Evolutionary conservation across 2,797 vertebrate genomes (phyloP), one percentile per base, ranked within the genome.

Genomic region (Agapornis canus): DNA sequence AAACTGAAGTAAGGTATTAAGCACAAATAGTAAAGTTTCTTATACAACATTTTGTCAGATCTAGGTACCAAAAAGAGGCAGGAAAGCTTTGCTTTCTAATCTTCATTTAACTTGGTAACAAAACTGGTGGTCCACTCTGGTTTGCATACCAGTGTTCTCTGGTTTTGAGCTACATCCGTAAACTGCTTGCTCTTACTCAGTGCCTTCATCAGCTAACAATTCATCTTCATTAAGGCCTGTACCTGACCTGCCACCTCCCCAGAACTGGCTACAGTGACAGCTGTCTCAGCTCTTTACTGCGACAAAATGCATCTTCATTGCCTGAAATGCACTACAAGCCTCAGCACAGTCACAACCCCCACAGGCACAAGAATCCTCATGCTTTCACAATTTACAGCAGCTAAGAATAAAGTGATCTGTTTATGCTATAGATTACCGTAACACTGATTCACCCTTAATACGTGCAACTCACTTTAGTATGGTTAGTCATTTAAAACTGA

Each of bases 401-500:
- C 68, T 60, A 66, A 54, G 51, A 90, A 48, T 52, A 83, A 79
- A 90, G 78, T 21, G 42, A 77, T 69, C 63, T 35, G 13, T 69
- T 86, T 65, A 80, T 71, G 82, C 61, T 54, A 79, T 27, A 80
- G 73, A 77, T 81, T 79, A 95, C 37, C 21, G 13, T 90, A 92
- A 86, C 19, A 23, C 18, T 77, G 68, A 79, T 68, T 81, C 86
- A 94, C 73, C 77, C 87, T 92, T 72, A 73, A 65, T 59, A 85
- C 10, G 6, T 40, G 47, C 54, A 91, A 91, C 64, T 19, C 25
- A 64, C 56, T 71, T 86, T 75, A 93, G 52, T 18, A 25, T 13
- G 60, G 59, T 61, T 82, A 86, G 70, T 90, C 91, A 94, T 80
- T 96, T 93, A 85, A 94, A 97, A 92, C 88, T 85, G 86, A 82